phyloP scores from a whole-genome alignment of 2,113 vertebrate species.

The Guaruba guarouba region DNA sequence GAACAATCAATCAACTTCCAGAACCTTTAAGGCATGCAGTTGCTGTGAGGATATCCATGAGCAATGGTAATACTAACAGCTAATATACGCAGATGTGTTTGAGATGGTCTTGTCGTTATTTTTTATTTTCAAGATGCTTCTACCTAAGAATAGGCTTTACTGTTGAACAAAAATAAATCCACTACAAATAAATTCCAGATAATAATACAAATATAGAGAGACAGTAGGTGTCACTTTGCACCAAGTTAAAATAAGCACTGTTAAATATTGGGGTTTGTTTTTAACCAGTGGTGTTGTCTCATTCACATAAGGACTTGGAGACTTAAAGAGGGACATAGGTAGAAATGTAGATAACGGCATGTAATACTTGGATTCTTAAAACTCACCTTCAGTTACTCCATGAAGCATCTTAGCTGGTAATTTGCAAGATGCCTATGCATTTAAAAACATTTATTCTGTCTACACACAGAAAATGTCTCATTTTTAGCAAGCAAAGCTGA shows the following conservation, averaged over 20 bases:
- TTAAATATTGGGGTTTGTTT: background rate
- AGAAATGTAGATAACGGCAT: background rate
- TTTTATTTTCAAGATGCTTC: constrained; percentile 34
- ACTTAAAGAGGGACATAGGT: background rate
- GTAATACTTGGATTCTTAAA: background rate
- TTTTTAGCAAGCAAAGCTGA: background rate
- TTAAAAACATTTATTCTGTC: background rate
- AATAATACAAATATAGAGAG: constrained; percentile 41
- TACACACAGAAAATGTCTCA: background rate
- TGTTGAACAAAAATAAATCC: constrained; percentile 10
- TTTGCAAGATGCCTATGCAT: background rate
- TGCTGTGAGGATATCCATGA: constrained; percentile 55
- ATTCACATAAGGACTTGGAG: background rate
- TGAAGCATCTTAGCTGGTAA: background rate
- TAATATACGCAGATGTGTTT: constrained; percentile 42
- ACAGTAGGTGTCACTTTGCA: constrained; percentile 43
- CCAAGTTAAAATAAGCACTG: constrained; percentile 4
- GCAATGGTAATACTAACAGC: constrained; percentile 21
- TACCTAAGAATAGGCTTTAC: constrained; percentile 29
- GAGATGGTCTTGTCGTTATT: constrained; percentile 22
- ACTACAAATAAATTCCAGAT: background rate
- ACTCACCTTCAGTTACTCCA: background rate
- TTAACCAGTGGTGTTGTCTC: background rate
- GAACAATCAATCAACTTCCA: constrained; percentile 75
- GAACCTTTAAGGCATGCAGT: constrained; percentile 66